A percentile compares a stretch with the other conserved stretches of the same genome.
Conservation (phyloP, 1,140 invertebrate species). For the Lepeophtheirus salmonis region DNA sequence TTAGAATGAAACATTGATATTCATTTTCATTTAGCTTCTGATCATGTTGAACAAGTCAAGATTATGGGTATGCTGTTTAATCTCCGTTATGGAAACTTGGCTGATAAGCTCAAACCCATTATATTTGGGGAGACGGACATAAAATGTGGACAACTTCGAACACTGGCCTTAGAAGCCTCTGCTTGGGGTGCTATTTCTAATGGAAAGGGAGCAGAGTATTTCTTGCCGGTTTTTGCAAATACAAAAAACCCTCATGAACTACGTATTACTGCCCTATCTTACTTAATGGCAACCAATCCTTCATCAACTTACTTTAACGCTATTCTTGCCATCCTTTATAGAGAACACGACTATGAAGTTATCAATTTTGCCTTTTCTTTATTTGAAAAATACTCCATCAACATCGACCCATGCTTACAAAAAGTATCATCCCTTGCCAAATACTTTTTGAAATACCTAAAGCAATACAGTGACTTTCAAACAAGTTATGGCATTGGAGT, state of each 20-base stretch:
- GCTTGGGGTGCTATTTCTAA: not conserved
- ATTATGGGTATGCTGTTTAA: not conserved
- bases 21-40: not conserved
- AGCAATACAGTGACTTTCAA: slow-evolving; percentile 9
- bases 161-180: not conserved
- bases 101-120: not conserved
- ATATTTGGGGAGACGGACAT: not conserved
- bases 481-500: slow-evolving; percentile 14
- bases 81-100: not conserved
- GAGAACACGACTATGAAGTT: slow-evolving; percentile 13
- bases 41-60: not conserved
- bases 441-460: slow-evolving; percentile 12
- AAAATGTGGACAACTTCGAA: not conserved
- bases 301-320: not conserved
- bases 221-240: slow-evolving; percentile 2
- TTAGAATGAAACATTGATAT: not conserved
- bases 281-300: not conserved
- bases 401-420: slow-evolving; percentile 3
- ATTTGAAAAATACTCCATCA: slow-evolving; percentile 7
- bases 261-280: slow-evolving; percentile 2
- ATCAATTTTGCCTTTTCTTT: slow-evolving; percentile 15
- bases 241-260: not conserved
- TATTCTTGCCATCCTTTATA: slow-evolving; percentile 6
- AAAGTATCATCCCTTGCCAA: slow-evolving; percentile 1
- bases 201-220: not conserved